Percentiles rank a stretch among this genome's conserved stretches.
Conservation (phyloP, 2,888 invertebrate species). For the Himalopsyche japonica region DNA sequence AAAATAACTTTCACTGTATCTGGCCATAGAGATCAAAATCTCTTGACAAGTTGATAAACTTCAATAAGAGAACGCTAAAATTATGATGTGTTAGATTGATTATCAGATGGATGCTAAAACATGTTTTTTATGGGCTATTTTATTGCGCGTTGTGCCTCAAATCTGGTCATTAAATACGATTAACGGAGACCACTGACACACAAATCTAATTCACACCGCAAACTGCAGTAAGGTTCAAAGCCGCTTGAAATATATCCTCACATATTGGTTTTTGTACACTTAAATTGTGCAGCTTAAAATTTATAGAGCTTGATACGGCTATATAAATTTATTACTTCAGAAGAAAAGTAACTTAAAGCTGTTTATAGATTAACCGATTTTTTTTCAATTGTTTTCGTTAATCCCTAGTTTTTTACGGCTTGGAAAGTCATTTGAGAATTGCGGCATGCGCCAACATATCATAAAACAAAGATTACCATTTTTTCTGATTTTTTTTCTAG, state of each 20-base stretch:
- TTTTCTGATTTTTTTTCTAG: too few species aligned
- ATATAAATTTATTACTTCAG: constrained; percentile 10
- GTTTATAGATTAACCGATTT: neutral
- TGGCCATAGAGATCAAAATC: constrained; percentile 11
- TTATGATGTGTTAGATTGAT: constrained; percentile 65
- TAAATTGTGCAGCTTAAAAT: constrained; percentile 14
- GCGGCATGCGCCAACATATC: neutral
- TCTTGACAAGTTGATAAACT: constrained; percentile 3
- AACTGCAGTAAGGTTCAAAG: neutral
- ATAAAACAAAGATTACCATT: neutral
- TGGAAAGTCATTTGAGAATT: neutral
- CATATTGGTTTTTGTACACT: neutral
- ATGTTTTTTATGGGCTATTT: constrained; percentile 46
- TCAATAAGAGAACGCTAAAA: constrained; percentile 56
- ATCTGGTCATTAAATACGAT: neutral
- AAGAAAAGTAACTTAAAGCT: constrained; percentile 4
- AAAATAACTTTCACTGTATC: neutral
- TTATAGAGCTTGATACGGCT: constrained; percentile 15
- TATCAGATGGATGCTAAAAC: constrained; percentile 64
- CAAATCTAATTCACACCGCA: neutral
- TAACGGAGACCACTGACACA: neutral
- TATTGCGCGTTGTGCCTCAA: neutral
- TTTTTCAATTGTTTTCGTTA: neutral
- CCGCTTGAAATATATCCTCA: neutral
- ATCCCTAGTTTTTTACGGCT: neutral